phyloP scores from a whole-genome alignment of 2,888 invertebrate genomes.

The Achlya flavicornis region DNA sequence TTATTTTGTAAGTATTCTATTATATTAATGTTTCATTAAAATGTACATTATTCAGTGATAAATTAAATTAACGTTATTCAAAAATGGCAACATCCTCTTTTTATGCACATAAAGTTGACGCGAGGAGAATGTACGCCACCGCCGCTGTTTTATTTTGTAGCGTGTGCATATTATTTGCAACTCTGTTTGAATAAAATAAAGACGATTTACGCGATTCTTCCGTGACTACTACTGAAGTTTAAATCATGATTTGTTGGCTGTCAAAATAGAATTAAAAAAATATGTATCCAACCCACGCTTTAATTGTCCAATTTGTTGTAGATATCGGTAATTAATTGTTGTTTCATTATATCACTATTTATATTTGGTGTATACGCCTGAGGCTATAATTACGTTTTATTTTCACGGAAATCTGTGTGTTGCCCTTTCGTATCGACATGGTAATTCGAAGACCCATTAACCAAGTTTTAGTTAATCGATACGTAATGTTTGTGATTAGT shows the following conservation, averaged over 20 bases:
- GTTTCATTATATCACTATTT: slow-evolving; percentile 19
- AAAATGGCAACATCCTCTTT: no score
- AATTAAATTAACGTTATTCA: no score
- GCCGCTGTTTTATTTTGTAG: no score
- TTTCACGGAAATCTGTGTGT: slow-evolving; percentile 23
- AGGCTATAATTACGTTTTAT: slow-evolving; percentile 33
- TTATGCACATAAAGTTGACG: no score
- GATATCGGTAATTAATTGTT: not conserved
- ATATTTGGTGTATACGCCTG: slow-evolving; percentile 26
- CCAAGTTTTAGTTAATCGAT: slow-evolving; percentile 44
- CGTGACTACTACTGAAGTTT: not conserved
- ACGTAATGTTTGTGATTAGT: slow-evolving; percentile 32
- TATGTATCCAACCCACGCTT: not conserved
- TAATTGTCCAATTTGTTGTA: not conserved
- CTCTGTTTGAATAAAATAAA: no score
- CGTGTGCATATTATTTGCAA: no score
- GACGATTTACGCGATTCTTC: no score
- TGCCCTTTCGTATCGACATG: slow-evolving; percentile 20
- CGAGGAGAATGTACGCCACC: no score
- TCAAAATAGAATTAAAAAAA: not conserved
- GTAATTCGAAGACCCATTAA: slow-evolving; percentile 43
- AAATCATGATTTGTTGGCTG: not conserved
- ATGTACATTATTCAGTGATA: no score
- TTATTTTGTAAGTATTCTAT: not conserved
- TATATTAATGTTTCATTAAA: not conserved